A percentile compares a stretch with the other conserved stretches of the same genome.
Conservation (phyloP, 2,797 vertebrate species). For the Myripristis jacobus region DNA sequence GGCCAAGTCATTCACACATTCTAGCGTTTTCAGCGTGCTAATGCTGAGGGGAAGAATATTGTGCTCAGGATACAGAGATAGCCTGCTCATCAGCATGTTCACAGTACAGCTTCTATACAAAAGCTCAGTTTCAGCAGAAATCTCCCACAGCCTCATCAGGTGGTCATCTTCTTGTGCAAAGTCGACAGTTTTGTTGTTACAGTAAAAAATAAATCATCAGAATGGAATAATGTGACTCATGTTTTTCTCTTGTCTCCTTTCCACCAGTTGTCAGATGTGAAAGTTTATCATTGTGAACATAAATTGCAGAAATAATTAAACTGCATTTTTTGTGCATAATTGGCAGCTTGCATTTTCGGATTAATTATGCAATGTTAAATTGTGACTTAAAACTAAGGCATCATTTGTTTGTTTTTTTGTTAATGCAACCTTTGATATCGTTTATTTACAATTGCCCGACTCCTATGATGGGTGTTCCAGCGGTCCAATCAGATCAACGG, state of each 20-base stretch:
- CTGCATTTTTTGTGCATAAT: not conserved
- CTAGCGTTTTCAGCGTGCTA: not conserved
- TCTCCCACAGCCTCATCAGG: not conserved
- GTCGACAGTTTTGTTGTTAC: not conserved
- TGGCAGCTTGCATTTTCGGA: not conserved
- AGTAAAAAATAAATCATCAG: slow-evolving; percentile 7
- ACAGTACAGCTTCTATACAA: not conserved
- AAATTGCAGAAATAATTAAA: too few relatives aligned
- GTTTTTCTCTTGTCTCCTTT: not conserved
- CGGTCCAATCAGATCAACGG: slow-evolving; percentile 64
- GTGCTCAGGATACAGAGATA: not conserved
- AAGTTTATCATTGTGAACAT: too few relatives aligned
- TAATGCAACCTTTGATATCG: slow-evolving; percentile 56
- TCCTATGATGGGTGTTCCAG: slow-evolving; percentile 1
- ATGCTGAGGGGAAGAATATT: not conserved
- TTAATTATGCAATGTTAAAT: not conserved
- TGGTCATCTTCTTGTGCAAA: not conserved
- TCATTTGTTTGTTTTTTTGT: slow-evolving; percentile 24
- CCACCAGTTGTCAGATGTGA: not conserved
- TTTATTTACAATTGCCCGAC: slow-evolving; percentile 71
- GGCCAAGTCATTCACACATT: slow-evolving; percentile 3
- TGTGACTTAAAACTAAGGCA: slow-evolving; percentile 1
- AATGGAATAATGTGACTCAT: not conserved
- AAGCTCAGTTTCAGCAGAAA: not conserved
- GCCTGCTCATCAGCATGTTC: not conserved